phyloP scores from a whole-genome alignment of 2,888 invertebrate genomes.

The Ochropleura plecta region DNA sequence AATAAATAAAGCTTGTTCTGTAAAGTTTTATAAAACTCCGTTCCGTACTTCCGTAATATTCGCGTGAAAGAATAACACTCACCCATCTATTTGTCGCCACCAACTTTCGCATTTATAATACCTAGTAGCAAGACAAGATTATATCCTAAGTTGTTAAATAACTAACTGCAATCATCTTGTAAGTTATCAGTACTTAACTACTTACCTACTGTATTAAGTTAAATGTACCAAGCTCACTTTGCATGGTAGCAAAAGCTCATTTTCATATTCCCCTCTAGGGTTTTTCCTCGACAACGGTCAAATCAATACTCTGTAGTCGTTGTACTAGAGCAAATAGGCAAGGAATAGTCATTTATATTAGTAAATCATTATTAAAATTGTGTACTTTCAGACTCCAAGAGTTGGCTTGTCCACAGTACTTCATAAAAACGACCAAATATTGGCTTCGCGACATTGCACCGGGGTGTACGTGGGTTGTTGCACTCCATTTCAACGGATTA shows the following conservation, averaged over 20 bases:
- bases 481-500: slow-evolving; percentile 23
- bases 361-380: no score
- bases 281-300: background rate
- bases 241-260: slow-evolving; percentile 2
- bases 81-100: background rate
- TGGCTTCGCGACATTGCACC: no score
- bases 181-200: background rate
- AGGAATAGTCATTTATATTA: no score
- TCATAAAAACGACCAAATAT: no score
- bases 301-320: slow-evolving; percentile 17
- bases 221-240: background rate
- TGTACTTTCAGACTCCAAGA: no score
- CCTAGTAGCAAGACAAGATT: background rate
- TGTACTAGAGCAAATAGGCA: no score
- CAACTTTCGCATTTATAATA: background rate
- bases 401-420: no score
- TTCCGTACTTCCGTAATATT: background rate
- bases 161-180: background rate
- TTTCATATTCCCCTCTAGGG: background rate
- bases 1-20: background rate
- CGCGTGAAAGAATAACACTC: background rate
- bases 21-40: background rate
- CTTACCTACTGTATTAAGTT: background rate
- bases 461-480: background rate
- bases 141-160: background rate